Evolutionary conservation across 2,888 invertebrate genomes (phyloP), one percentile per base, ranked within the genome.

Genomic region (Torymus texanus): DNA sequence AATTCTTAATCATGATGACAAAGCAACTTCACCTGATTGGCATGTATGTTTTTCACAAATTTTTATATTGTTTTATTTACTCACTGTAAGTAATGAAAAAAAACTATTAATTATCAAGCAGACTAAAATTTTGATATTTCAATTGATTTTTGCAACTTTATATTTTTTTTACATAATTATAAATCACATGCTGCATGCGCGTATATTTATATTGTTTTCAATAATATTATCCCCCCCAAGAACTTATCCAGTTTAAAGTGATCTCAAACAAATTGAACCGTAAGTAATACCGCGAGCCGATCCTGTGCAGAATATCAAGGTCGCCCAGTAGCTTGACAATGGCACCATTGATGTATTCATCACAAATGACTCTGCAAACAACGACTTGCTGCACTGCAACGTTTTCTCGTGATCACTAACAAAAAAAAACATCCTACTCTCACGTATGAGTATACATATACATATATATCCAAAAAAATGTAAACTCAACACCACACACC

Each of bases 381-480:
- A 10, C 66, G 18, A 21, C 53, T 55, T 55, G 66, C 5, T 51
- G 65, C 41, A 11, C 41, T 12, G 68, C 24, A 53, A 24, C 21
- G 55, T 63, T 58, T 67, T 68, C 3, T 55, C 61, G 73, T 73
- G 67, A 73, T 16, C 61, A 72, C 67, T 72, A 72, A 73, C 67
- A n/a, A 65, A 63, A 29, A n/a, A n/a, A 50, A 12, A 16, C 11
- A 41, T 18, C 53, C 18, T 14, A 3, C 24, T 55, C 29, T n/a
- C 5, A 41, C 41, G 41, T 41, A 8, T 8, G 10, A 41, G 29
- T 29, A 2, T 2, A 2, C n/a, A 21, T 21, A 21, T 41, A 41
- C 41, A 41, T 41, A 41, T 41, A 41, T 41, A 14, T 53, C 50
- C 56, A 74, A 21, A 53, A 14, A 67, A 18, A 41, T 50, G 24